Percentiles rank a stretch among this genome's conserved stretches.
phyloP scores from a whole-genome alignment of 2,888 invertebrate genomes.

The Nesidiocoris tenuis region DNA sequence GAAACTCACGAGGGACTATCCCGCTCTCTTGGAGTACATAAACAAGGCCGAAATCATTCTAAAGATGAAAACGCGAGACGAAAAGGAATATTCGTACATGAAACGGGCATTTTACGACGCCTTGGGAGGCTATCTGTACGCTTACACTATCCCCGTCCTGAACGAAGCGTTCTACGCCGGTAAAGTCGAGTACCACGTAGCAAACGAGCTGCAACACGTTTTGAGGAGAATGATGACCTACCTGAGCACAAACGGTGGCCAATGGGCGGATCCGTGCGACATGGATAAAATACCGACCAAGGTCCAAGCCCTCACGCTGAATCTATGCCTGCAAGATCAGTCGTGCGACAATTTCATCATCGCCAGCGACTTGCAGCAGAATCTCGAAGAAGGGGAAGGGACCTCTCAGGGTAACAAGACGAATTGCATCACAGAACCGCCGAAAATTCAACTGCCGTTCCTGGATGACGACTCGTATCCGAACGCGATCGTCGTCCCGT shows the following conservation, averaged over 20 bases:
- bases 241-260: conserved; percentile 48
- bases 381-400: conserved; percentile 30
- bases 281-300: conserved; percentile 43
- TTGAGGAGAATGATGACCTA: conserved; percentile 46
- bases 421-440: conserved; percentile 15
- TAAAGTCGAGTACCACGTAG: conserved; percentile 47
- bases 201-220: conserved; percentile 46
- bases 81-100: conserved; percentile 31
- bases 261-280: conserved; percentile 49
- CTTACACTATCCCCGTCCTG: conserved; percentile 47
- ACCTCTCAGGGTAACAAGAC: conserved; percentile 14
- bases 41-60: conserved; percentile 30
- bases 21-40: conserved; percentile 16
- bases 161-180: conserved; percentile 50
- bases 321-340: conserved; percentile 26
- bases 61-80: conserved; percentile 30
- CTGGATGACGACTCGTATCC: conserved; percentile 49
- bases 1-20: conserved; percentile 38
- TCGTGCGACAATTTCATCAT: conserved; percentile 32
- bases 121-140: conserved; percentile 47
- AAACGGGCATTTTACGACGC: conserved; percentile 47
- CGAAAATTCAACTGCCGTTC: conserved; percentile 49
- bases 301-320: conserved; percentile 22
- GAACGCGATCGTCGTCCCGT: conserved; percentile 48
- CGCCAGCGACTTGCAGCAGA: conserved; percentile 11